Evolutionary conservation across 2,888 invertebrate species (phyloP), one percentile per base, ranked within the genome.

Genomic region (Syrista parreyssii): DNA sequence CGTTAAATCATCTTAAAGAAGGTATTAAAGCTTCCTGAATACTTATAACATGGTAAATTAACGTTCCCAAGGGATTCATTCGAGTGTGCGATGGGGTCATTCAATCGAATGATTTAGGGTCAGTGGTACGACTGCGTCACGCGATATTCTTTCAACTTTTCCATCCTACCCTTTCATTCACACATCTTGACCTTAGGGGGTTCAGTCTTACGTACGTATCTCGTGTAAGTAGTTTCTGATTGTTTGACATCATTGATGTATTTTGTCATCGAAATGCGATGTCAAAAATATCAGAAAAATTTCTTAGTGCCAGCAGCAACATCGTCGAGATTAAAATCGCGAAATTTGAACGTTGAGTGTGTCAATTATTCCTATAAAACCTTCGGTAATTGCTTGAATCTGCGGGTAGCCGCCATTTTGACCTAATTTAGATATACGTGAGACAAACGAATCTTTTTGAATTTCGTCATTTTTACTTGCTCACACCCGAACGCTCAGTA

Each of bases 331-430:
- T 23, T 55, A 23, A 55, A 55, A 23, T 23, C 55, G 23, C 9
- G 9, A 23, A 55, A 23, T 55, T 23, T 55, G 6, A 55, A 55
- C 23, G 23, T 6, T 2, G 40, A 55, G 55, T 23, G 9, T 55
- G 55, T 55, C 55, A 23, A 55, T 55, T 55, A 9, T 55, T 55
- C 9, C 55, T 55, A 55, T 23, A 23, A 55, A 55, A 23, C 55
- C 55, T 55, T 71, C 32, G 55, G 75, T 71, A 78, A 76, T 78
- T 72, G 71, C 68, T 68, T 68, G 69, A 68, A 36, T 72, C 75
- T 55, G 71, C 75, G 75, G 75, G 78, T 74, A 72, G 75, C 78
- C 78, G 78, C 78, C 78, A 78, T 78, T 78, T 69, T 78, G 75
- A 78, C 78, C 78, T 78, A 68, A 78, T 75, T 78, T 72, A 75